Evolutionary conservation across 2,888 invertebrate species (phyloP).

Genomic region (Phyto melanocephala): DNA sequence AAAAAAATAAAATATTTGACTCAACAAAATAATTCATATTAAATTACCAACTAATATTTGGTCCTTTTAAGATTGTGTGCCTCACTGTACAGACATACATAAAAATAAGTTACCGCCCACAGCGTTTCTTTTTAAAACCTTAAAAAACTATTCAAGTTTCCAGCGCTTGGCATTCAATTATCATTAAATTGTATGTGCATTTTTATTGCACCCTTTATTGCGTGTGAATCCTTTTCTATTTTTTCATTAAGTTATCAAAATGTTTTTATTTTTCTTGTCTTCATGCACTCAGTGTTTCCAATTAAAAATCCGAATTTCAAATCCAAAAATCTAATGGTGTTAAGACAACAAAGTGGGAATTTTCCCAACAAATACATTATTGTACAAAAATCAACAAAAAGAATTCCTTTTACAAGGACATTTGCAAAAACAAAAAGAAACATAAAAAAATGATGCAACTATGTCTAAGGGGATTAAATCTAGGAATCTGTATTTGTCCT

Average conservation of each 20-base stretch:
- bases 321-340: conserved; percentile 31
- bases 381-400: neutral
- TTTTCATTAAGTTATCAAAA: neutral
- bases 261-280: neutral
- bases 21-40: too few species aligned
- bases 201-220: neutral
- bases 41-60: too few species aligned
- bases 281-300: conserved; percentile 4
- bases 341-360: conserved; percentile 29
- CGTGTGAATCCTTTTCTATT: neutral
- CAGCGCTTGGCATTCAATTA: conserved; percentile 18
- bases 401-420: neutral
- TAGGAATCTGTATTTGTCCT: conserved; percentile 32
- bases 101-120: neutral
- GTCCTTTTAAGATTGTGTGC: too few species aligned
- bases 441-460: neutral
- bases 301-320: conserved; percentile 37
- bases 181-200: neutral
- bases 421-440: neutral
- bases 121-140: neutral
- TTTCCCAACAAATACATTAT: neutral
- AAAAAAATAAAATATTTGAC: too few species aligned
- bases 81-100: too few species aligned
- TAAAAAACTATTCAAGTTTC: neutral
- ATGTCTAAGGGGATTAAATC: conserved; percentile 39